Conservation (phyloP, 2,888 invertebrate genomes). For the Torymus auratus region DNA sequence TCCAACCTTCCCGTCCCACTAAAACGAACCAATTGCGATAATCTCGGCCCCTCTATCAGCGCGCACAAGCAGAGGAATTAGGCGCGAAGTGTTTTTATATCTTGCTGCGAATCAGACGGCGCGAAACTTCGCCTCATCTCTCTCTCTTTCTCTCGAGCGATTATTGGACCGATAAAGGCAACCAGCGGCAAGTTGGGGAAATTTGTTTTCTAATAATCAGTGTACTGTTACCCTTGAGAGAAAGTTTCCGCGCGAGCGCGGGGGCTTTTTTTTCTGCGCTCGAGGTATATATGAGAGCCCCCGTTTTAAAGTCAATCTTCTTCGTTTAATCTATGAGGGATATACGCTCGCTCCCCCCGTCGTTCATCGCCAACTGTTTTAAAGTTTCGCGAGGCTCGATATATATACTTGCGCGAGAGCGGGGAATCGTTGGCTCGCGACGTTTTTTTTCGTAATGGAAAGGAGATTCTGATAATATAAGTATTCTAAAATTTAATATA, state of each 20-base stretch:
- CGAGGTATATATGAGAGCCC: neutral
- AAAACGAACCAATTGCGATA: slow-evolving; percentile 72
- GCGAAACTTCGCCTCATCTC: slow-evolving; percentile 40
- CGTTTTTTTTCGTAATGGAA: too few relatives aligned
- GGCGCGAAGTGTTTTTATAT: slow-evolving; percentile 57
- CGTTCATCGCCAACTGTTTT: slow-evolving; percentile 27
- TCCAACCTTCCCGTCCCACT: neutral
- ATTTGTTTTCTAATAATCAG: slow-evolving; percentile 59
- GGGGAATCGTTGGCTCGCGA: too few relatives aligned
- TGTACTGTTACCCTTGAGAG: slow-evolving; percentile 51
- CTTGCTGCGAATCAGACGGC: slow-evolving; percentile 44
- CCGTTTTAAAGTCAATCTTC: slow-evolving; percentile 55
- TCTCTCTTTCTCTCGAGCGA: neutral
- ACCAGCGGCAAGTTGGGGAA: slow-evolving; percentile 22
- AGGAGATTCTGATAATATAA: too few relatives aligned
- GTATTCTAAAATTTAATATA: too few relatives aligned
- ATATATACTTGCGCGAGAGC: neutral
- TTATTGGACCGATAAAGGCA: slow-evolving; percentile 55
- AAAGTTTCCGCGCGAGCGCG: slow-evolving; percentile 22
- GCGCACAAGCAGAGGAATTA: slow-evolving; percentile 38
- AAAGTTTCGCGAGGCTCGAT: slow-evolving; percentile 37
- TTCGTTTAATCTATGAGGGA: slow-evolving; percentile 52
- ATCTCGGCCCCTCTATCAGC: slow-evolving; percentile 61
- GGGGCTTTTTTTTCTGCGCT: neutral
- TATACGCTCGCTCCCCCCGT: slow-evolving; percentile 8